Evolutionary conservation across 2,113 vertebrate genomes (phyloP), one percentile per base, ranked within the genome.

Genomic region (Onychorhynchus coronatus): DNA sequence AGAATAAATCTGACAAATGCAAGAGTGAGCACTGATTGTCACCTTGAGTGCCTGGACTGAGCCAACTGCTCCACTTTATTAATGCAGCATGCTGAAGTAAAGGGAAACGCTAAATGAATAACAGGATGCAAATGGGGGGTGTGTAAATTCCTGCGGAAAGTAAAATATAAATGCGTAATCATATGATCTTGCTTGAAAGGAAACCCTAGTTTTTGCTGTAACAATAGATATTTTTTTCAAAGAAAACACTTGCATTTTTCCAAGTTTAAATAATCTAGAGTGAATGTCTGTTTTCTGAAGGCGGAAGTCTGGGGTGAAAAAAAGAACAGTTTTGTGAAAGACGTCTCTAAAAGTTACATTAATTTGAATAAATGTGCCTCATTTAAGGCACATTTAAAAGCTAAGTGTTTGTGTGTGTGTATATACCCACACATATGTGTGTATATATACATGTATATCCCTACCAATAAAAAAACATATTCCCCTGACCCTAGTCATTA

Each of bases 91-190:
- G 92, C 95, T 61, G 78, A 96, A 97, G 95, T 67, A 33, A 97
- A 96, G 98, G 97, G 98, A 98, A 98, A 94, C 91, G n/a, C 96
- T 85, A 59, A 97, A 94, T 98, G 98, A 98, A 98, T 98, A 99
- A 98, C 98, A 99, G 98, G 98, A 99, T 98, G 97, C 97, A 97
- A 98, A 98, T 94, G 93, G 97, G 98, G 98, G 92, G 98, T 96
- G 98, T 98, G 98, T 95, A 80, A 97, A 98, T 98, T 98, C 98
- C 98, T 98, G 98, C 98, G 98, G 98, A 98, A 98, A 98, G 98
- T 97, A 98, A 97, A 98, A 98, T 98, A 98, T 98, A 98, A 98
- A 98, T 97, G 97, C 8, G 95, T 93, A 98, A 98, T 99, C 98
- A 96, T 98, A 98, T 98, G 97, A 98, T 98, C 98, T 97, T 93